Conservation (phyloP, 2,113 vertebrate species). For the Rhombomys opimus region DNA sequence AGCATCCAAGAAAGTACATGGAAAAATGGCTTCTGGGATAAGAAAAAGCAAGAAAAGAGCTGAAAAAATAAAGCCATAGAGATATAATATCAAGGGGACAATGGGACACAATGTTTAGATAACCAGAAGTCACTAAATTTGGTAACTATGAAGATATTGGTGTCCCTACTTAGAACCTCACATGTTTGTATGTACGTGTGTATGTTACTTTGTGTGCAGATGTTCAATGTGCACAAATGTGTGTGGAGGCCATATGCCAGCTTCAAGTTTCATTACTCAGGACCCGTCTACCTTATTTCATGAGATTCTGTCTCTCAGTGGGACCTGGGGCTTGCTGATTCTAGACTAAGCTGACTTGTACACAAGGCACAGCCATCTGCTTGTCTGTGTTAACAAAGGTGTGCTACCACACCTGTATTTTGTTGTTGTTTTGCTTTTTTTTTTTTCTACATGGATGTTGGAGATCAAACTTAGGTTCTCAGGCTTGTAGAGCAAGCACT, state of each 20-base stretch:
- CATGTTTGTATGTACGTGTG: neutral
- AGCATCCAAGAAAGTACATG: neutral
- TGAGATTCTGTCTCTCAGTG: neutral
- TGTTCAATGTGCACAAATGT: neutral
- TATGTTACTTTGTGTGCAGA: neutral
- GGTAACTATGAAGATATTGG: neutral
- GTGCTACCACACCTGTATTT: neutral
- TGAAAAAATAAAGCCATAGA: neutral
- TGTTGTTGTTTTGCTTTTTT: neutral
- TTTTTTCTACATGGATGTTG: neutral
- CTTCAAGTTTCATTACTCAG: neutral
- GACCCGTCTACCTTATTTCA: neutral
- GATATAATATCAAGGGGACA: neutral
- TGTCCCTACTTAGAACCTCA: neutral
- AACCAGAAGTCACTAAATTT: neutral
- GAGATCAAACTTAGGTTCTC: neutral
- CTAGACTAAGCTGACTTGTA: neutral
- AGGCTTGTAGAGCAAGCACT: neutral
- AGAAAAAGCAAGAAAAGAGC: neutral
- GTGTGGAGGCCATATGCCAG: neutral
- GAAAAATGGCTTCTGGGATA: neutral
- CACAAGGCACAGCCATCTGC: neutral
- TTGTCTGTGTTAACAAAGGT: neutral
- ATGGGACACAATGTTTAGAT: neutral
- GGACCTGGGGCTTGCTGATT: neutral